Conservation (phyloP, 1,140 invertebrate genomes). For the Orius insidiosus region DNA sequence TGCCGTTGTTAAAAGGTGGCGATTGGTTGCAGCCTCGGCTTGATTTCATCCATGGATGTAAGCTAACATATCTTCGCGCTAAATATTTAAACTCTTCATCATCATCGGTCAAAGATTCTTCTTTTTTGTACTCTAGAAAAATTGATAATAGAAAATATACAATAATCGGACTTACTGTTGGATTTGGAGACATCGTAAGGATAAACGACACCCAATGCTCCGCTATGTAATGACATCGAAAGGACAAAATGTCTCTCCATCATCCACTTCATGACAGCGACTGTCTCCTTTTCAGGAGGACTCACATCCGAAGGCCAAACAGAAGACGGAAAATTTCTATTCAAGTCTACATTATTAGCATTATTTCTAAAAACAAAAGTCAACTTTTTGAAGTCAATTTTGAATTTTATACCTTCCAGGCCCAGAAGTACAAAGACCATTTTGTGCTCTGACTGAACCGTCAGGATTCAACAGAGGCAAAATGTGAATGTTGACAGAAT, state of each 20-base stretch:
- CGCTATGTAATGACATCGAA: slow-evolving; percentile 78
- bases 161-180: slow-evolving; percentile 50
- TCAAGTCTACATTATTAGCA: slow-evolving; percentile 69
- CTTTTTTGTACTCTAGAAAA: too few relatives aligned
- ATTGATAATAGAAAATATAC: too few relatives aligned
- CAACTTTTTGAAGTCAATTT: too few relatives aligned
- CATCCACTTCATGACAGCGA: slow-evolving; percentile 85
- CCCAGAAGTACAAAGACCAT: slow-evolving; percentile 46
- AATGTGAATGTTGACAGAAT: slow-evolving; percentile 79
- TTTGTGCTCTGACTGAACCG: slow-evolving; percentile 68
- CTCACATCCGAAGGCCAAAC: slow-evolving; percentile 71
- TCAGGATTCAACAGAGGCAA: slow-evolving; percentile 87
- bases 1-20: slow-evolving; percentile 53
- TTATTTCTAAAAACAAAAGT: slow-evolving; percentile 46
- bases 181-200: slow-evolving; percentile 83
- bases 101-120: slow-evolving; percentile 70
- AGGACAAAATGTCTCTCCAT: slow-evolving; percentile 83
- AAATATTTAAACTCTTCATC: slow-evolving; percentile 85
- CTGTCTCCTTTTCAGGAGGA: slow-evolving; percentile 81
- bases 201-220: slow-evolving; percentile 79
- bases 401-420: slow-evolving; percentile 1
- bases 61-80: slow-evolving; percentile 71
- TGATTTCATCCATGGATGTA: slow-evolving; percentile 52
- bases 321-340: slow-evolving; percentile 83
- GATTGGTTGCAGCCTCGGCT: slow-evolving; percentile 38